These are phyloP conservation scores for Balanococcus diminutus DNA, from an alignment of 2,888 invertebrate genomes.

Conservation along the genomic window DNA sequence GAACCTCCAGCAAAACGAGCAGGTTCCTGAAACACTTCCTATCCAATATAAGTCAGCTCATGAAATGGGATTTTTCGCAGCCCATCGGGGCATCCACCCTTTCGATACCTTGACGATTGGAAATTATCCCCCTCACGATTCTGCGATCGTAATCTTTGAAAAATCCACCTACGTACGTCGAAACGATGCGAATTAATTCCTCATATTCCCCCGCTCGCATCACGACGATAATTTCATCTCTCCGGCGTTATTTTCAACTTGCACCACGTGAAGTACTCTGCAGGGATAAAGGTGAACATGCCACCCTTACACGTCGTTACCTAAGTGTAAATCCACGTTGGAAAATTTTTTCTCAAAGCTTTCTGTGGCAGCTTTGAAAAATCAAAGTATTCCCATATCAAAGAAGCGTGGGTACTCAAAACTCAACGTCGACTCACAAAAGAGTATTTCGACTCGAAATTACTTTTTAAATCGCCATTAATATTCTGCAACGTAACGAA, in stretches of 20 bases:
- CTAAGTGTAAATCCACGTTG: not conserved
- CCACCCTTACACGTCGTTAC: not conserved
- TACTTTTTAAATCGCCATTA: slow-evolving; percentile 5
- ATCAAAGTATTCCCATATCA: not conserved
- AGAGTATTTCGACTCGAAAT: not conserved
- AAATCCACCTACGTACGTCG: not conserved
- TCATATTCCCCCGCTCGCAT: not conserved
- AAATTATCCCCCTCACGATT: not conserved
- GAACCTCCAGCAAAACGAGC: no score
- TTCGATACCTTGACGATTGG: not conserved
- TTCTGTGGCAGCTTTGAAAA: not conserved
- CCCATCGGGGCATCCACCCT: not conserved
- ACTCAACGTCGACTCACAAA: not conserved
- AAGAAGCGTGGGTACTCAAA: not conserved
- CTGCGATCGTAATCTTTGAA: not conserved
- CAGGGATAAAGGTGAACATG: not conserved
- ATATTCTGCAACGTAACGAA: not conserved
- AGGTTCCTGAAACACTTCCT: no score
- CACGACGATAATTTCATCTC: not conserved
- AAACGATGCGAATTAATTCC: not conserved
- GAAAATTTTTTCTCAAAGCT: not conserved
- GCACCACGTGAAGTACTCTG: not conserved
- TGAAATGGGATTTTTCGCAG: not conserved
- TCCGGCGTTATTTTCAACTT: not conserved
- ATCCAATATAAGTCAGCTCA: not conserved